Evolutionary conservation across 2,797 vertebrate species (phyloP).

Genomic region (Hydrolagus colliei): DNA sequence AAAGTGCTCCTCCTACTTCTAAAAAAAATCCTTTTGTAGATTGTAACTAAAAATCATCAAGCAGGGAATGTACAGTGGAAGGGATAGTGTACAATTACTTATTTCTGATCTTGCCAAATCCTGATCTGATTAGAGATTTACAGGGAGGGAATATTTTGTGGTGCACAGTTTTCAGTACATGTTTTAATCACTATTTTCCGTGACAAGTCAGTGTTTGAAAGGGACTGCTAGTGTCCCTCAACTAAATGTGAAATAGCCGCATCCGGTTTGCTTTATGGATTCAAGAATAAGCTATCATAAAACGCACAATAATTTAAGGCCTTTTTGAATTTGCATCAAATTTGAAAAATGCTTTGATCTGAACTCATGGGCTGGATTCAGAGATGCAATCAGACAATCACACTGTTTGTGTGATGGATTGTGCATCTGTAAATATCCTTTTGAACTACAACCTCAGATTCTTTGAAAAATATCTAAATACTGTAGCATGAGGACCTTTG

Average conservation of each 20-base stretch:
- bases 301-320: not conserved
- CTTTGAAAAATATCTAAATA: not conserved
- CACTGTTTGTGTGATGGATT: not conserved
- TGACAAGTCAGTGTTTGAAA: not conserved
- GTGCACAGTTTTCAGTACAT: too few species aligned
- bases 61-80: too few species aligned
- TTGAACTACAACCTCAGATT: not conserved
- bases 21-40: too few species aligned
- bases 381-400: not conserved
- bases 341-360: not conserved
- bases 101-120: too few species aligned
- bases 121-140: too few species aligned
- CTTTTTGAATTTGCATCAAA: not conserved
- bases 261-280: not conserved
- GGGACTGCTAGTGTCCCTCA: not conserved
- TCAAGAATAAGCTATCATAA: not conserved
- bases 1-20: too few species aligned
- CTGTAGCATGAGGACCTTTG: too few species aligned
- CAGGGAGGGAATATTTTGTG: too few species aligned
- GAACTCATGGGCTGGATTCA: not conserved
- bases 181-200: too few species aligned
- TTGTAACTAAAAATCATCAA: too few species aligned
- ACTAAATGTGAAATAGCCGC: not conserved
- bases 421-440: not conserved
- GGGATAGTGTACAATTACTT: too few species aligned